These are phyloP conservation scores for Zygogramma bicolorata DNA, from an alignment of 2,888 invertebrate genomes.

Conservation along the genomic window DNA sequence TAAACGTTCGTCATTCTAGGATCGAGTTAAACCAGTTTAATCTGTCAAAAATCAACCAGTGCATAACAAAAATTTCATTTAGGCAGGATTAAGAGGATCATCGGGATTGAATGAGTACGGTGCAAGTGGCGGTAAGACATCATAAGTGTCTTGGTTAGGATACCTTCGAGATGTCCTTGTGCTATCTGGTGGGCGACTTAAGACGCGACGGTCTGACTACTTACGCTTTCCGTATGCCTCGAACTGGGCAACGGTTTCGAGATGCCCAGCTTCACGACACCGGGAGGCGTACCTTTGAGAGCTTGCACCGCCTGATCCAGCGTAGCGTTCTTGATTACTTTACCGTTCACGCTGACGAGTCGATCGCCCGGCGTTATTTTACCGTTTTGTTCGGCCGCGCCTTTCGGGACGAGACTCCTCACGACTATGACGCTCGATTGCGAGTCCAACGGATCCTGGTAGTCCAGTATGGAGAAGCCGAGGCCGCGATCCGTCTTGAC, in stretches of 20 bases:
- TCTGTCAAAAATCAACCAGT: no score
- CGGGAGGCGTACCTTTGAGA: conserved; percentile 92
- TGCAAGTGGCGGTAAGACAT: no score
- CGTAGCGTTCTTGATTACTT: conserved; percentile 89
- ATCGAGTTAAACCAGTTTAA: no score
- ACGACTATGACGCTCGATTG: conserved; percentile 97
- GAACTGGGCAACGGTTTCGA: conserved; percentile 80
- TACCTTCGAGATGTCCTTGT: no score
- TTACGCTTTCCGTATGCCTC: conserved; percentile 48
- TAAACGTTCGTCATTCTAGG: no score
- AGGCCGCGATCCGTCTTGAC: conserved; percentile 95
- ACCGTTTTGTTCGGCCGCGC: conserved; percentile 96
- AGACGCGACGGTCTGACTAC: conserved; percentile 41
- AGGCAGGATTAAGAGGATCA: no score
- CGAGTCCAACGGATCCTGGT: conserved; percentile 96
- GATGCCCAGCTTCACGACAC: conserved; percentile 90
- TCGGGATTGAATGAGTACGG: no score
- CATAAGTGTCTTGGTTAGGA: no score
- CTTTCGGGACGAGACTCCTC: conserved; percentile 96
- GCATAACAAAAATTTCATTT: no score
- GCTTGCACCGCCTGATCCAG: conserved; percentile 96
- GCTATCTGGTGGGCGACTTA: no score
- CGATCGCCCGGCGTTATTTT: conserved; percentile 90
- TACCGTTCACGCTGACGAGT: conserved; percentile 91
- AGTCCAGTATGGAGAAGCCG: conserved; percentile 98